Evolutionary conservation across 2,888 invertebrate genomes (phyloP).

Genomic region (Ceraclea dissimilis): DNA sequence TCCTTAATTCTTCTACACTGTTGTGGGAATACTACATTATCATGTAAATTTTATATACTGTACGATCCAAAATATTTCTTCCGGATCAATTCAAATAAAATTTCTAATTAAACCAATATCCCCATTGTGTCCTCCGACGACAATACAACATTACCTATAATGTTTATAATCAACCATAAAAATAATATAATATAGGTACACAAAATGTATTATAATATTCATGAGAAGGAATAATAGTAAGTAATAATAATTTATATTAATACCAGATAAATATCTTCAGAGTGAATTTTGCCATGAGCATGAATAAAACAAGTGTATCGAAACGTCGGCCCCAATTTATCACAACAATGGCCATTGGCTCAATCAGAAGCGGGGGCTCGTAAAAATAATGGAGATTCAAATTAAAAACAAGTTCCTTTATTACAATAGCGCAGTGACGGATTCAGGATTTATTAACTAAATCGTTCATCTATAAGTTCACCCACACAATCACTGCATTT

Average conservation of each 20-base stretch:
- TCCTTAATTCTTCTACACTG: too few species aligned
- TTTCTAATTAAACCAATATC: too few species aligned
- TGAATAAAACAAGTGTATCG: slow-evolving; percentile 8
- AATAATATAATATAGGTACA: background rate
- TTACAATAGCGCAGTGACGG: background rate
- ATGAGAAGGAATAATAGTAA: background rate
- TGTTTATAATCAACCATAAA: background rate
- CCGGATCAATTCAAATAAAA: too few species aligned
- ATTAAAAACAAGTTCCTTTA: slow-evolving; percentile 6
- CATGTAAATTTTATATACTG: too few species aligned
- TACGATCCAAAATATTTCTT: too few species aligned
- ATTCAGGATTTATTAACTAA: too few species aligned
- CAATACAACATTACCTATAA: background rate
- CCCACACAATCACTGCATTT: too few species aligned
- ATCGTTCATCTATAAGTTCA: too few species aligned
- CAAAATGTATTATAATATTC: background rate
- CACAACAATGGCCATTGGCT: slow-evolving; percentile 8
- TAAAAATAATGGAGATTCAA: slow-evolving; percentile 6
- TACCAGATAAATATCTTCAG: slow-evolving; percentile 1
- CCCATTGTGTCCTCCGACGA: too few species aligned
- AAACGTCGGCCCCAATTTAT: slow-evolving; percentile 5
- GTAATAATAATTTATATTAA: slow-evolving; percentile 3
- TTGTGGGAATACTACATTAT: too few species aligned
- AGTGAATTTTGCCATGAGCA: slow-evolving; percentile 6
- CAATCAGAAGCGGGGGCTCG: slow-evolving; percentile 5